Percentiles rank a stretch among this genome's conserved stretches.
Conservation (phyloP, 2,888 invertebrate genomes). For the Empis livida region DNA sequence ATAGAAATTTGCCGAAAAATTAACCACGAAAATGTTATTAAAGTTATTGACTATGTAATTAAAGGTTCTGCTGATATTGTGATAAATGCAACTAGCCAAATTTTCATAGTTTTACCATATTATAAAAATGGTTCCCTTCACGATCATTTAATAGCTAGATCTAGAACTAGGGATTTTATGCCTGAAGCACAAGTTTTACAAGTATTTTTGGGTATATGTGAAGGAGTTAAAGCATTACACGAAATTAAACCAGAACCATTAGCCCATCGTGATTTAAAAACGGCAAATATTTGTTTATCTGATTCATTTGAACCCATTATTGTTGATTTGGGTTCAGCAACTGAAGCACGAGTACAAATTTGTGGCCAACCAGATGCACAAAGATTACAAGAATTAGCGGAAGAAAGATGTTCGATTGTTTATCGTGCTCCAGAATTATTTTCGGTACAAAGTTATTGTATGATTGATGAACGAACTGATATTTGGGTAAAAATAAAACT, state of each 20-base stretch:
- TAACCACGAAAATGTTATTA: constrained; percentile 59
- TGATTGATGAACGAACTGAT: constrained; percentile 72
- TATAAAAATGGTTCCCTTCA: constrained; percentile 65
- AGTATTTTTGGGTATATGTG: constrained; percentile 59
- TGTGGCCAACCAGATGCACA: constrained; percentile 56
- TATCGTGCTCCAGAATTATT: constrained; percentile 82
- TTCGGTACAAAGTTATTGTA: constrained; percentile 65
- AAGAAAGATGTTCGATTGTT: constrained; percentile 76
- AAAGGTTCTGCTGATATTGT: constrained; percentile 53
- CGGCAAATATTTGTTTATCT: constrained; percentile 66
- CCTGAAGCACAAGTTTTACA: constrained; percentile 50
- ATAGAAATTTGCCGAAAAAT: constrained; percentile 58
- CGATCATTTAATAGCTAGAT: constrained; percentile 49
- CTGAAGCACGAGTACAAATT: constrained; percentile 47
- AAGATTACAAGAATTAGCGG: constrained; percentile 62
- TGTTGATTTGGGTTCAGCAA: constrained; percentile 70
- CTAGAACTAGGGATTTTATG: constrained; percentile 45
- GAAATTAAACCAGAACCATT: constrained; percentile 56
- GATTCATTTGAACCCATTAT: constrained; percentile 59
- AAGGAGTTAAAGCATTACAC: constrained; percentile 62
- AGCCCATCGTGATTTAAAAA: constrained; percentile 76
- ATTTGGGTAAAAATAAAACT: constrained; percentile 49
- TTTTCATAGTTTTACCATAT: constrained; percentile 61
- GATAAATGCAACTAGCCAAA: constrained; percentile 54
- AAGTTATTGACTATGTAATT: constrained; percentile 53